A percentile compares a stretch with the other conserved stretches of the same genome.
Conservation (phyloP, 2,113 vertebrate species). For the Paracanthobrama guichenoti region DNA sequence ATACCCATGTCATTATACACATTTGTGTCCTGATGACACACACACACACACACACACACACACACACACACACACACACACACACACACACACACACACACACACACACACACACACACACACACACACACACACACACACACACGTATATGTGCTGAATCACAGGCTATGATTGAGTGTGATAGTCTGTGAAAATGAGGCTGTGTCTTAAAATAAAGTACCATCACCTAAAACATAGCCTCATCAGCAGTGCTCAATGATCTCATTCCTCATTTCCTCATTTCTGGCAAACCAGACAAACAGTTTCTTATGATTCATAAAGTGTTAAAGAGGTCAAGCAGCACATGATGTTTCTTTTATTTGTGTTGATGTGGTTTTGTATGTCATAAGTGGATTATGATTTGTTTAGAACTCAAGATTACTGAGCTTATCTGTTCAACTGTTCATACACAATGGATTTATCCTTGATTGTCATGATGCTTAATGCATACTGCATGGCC, state of each 20-base stretch:
- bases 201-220: constrained; percentile 15
- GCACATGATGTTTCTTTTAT: not conserved
- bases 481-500: not conserved
- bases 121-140: too few relatives aligned
- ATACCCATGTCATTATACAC: too few relatives aligned
- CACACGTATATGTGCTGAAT: too few relatives aligned
- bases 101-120: too few relatives aligned
- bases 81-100: too few relatives aligned
- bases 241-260: constrained; percentile 15
- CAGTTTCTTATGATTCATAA: not conserved
- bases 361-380: not conserved
- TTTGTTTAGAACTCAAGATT: not conserved
- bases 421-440: not conserved
- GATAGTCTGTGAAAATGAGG: constrained; percentile 25
- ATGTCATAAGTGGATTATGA: constrained; percentile 4
- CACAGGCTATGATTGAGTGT: not conserved
- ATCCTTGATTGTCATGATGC: not conserved
- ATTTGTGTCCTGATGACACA: too few relatives aligned
- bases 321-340: not conserved
- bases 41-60: too few relatives aligned
- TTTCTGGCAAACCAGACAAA: not conserved
- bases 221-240: constrained; percentile 3
- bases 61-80: too few relatives aligned
- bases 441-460: not conserved
- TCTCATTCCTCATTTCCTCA: constrained; percentile 12